A percentile compares a stretch with the other conserved stretches of the same genome.
Evolutionary conservation across 2,797 vertebrate genomes (phyloP).

Genomic region (Sciaenops ocellatus): DNA sequence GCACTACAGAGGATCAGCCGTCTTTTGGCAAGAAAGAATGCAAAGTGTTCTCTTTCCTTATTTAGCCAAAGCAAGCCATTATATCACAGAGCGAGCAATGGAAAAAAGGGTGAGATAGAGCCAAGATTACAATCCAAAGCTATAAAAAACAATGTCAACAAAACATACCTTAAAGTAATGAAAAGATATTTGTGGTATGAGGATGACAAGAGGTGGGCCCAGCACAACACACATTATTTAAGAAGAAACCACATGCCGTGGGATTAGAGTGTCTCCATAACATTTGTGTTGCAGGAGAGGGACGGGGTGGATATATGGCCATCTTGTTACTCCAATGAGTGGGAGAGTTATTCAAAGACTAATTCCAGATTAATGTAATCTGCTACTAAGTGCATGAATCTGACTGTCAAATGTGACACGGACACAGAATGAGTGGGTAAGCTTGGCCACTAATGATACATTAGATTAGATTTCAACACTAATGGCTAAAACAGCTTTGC

Average conservation of each 20-base stretch:
- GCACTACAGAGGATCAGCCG: slow-evolving; percentile 64
- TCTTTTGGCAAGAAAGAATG: slow-evolving; percentile 75
- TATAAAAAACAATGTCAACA: slow-evolving; percentile 70
- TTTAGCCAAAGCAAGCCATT: slow-evolving; percentile 74
- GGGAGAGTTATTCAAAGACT: slow-evolving; percentile 56
- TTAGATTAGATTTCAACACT: slow-evolving; percentile 35
- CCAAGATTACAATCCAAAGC: slow-evolving; percentile 60
- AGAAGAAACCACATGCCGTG: slow-evolving; percentile 37
- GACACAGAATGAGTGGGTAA: slow-evolving; percentile 41
- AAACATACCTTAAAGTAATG: slow-evolving; percentile 56
- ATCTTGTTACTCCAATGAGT: slow-evolving; percentile 39
- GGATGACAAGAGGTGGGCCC: slow-evolving; percentile 46
- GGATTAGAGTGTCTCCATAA: slow-evolving; percentile 36
- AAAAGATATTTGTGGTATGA: slow-evolving; percentile 64
- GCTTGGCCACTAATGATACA: slow-evolving; percentile 25
- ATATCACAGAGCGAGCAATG: slow-evolving; percentile 50
- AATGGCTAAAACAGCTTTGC: slow-evolving; percentile 34
- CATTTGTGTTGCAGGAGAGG: slow-evolving; percentile 24
- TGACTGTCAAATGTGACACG: slow-evolving; percentile 68
- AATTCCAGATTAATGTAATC: slow-evolving; percentile 52
- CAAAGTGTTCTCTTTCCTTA: slow-evolving; percentile 75
- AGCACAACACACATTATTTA: slow-evolving; percentile 31
- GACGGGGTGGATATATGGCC: slow-evolving; percentile 22
- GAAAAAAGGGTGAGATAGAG: slow-evolving; percentile 38
- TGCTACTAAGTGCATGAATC: slow-evolving; percentile 44